Evolutionary conservation across 2,113 vertebrate species (phyloP), one percentile per base, ranked within the genome.

Genomic region (Oceanites oceanicus): DNA sequence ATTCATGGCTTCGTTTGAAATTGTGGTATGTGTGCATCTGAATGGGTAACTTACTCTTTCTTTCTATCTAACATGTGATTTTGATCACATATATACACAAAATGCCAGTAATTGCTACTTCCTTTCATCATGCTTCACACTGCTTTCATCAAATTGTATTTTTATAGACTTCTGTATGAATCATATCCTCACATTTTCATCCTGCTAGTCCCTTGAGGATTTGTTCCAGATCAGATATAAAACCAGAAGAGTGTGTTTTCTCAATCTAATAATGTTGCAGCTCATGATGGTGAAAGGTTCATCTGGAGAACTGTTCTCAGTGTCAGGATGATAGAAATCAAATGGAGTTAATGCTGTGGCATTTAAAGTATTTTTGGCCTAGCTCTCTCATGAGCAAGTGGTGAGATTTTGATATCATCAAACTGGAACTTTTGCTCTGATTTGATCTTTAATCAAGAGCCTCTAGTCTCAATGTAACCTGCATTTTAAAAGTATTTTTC

Each of bases 161-260:
- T 95, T 88, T 72, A 88, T 74, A 79, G 40, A 19, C 32, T 88
- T 61, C 21, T 49, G 6, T 62, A 40, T 86, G 67, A 95, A 86
- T 58, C 62, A 42, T 82, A 66, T 73, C 62, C 32, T 90, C 67
- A 61, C n/a, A 50, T 91, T 82, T 87, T 79, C 61, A 55, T 84
- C 56, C 34, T 77, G 15, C 56, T 87, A 87, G 62, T 70, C 27
- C 34, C 20, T 70, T 65, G 56, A 58, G 9, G 40, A 78, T 89
- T 95, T 87, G 42, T 87, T 92, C 66, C 73, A 94, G 65, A 94
- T 91, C 56, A 92, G 86, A 94, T 87, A 68, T 49, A 93, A 89
- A 92, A 50, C 44, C 76, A 68, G 86, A 93, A 40, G 13, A 94
- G 62, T 0, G 3, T 72, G 22, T 73, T 92, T 92, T 94, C 70